These are phyloP conservation scores for Syngnathus rostellatus DNA, from an alignment of 2,797 vertebrate genomes.

Conservation along the genomic window DNA sequence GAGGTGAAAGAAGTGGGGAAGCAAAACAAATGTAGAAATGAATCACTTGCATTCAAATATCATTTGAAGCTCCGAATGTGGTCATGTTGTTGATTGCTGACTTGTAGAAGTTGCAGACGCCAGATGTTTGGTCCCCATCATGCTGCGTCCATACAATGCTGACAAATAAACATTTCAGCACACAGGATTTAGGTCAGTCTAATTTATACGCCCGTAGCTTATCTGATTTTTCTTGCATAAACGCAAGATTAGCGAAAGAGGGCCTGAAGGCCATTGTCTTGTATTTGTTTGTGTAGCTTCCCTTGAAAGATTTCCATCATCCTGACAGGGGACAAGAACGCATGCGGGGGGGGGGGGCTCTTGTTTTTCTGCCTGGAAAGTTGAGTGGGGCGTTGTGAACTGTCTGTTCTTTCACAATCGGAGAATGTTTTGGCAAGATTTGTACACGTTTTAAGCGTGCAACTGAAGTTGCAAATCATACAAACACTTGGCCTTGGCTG, in stretches of 20 bases:
- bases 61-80: no score
- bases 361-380: no score
- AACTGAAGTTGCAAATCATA: no score
- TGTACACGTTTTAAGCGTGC: no score
- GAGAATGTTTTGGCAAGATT: no score
- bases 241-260: no score
- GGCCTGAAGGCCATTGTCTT: conserved; percentile 33
- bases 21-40: not conserved
- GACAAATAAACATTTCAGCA: not conserved
- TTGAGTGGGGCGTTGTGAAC: no score
- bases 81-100: no score
- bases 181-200: not conserved
- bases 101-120: no score
- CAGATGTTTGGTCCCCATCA: not conserved
- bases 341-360: conserved; percentile 16
- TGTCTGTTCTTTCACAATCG: no score
- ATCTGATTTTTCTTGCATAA: not conserved
- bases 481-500: not conserved
- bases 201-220: no score
- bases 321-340: conserved; percentile 43
- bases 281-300: conserved; percentile 27
- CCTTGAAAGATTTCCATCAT: conserved; percentile 55
- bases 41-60: no score
- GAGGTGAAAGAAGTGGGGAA: not conserved
- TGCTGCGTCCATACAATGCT: not conserved